phyloP scores from a whole-genome alignment of 2,888 invertebrate species.

The Metellina segmentata region DNA sequence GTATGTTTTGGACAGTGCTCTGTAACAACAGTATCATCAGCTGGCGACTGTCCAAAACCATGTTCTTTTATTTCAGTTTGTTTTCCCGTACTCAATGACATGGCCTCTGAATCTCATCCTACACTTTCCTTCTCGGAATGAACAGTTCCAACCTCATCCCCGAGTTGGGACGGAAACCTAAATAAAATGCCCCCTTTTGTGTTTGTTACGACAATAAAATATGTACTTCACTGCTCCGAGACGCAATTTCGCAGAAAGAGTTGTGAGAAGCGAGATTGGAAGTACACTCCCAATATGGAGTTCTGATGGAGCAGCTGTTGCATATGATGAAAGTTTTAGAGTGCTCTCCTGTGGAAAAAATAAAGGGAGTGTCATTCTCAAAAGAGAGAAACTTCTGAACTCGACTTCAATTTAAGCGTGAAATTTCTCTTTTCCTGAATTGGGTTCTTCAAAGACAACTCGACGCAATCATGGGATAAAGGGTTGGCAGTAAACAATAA shows the following conservation, averaged over 20 bases:
- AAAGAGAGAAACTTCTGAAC: background rate
- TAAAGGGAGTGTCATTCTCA: background rate
- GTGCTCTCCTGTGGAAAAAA: background rate
- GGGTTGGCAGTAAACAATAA: too few relatives aligned
- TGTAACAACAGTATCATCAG: constrained; percentile 48
- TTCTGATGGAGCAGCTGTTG: constrained; percentile 41
- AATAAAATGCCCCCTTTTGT: background rate
- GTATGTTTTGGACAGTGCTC: constrained; percentile 3
- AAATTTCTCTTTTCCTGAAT: background rate
- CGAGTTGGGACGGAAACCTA: background rate
- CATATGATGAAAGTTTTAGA: constrained; percentile 19
- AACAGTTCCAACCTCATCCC: background rate
- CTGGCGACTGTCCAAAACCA: constrained; percentile 39
- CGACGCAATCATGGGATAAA: too few relatives aligned
- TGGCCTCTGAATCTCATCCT: constrained; percentile 24
- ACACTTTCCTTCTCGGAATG: constrained; percentile 25
- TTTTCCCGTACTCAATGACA: constrained; percentile 38
- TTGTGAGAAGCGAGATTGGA: background rate
- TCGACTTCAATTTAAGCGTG: background rate
- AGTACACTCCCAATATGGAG: background rate
- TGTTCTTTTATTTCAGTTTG: constrained; percentile 4
- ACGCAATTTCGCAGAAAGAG: constrained; percentile 16
- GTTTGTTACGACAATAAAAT: constrained; percentile 16
- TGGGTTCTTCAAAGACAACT: background rate
- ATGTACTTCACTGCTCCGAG: constrained; percentile 24